Evolutionary conservation across 2,888 invertebrate genomes (phyloP).

Genomic region (Diabrotica balteata): DNA sequence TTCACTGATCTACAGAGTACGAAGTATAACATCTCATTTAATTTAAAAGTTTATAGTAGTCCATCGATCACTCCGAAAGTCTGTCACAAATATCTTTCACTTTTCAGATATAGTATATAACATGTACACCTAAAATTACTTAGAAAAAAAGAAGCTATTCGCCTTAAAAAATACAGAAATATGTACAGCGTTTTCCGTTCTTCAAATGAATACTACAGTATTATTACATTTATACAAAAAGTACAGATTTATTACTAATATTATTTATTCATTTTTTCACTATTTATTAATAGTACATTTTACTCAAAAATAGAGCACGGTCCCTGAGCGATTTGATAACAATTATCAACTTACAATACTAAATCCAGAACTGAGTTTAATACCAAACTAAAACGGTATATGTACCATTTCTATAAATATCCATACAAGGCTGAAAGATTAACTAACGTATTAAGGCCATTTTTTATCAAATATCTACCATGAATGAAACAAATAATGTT

Average conservation of each 20-base stretch:
- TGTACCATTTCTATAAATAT: no score
- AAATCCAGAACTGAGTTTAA: constrained; percentile 35
- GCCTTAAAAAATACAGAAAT: constrained; percentile 47
- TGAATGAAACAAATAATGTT: no score
- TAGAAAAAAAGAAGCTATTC: constrained; percentile 47
- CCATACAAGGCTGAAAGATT: no score
- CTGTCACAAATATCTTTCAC: constrained; percentile 12
- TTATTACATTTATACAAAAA: constrained; percentile 46
- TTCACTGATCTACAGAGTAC: constrained; percentile 4
- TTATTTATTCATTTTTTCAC: constrained; percentile 19
- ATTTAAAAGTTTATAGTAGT: neutral
- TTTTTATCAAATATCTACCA: no score
- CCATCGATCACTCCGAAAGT: constrained; percentile 10
- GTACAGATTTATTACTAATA: constrained; percentile 31
- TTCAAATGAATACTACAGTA: constrained; percentile 36
- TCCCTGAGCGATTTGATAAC: constrained; percentile 53
- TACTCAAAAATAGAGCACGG: constrained; percentile 41
- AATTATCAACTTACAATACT: constrained; percentile 45
- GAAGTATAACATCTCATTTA: constrained; percentile 6
- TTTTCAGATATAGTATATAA: constrained; percentile 16
- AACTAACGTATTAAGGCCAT: no score
- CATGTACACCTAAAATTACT: constrained; percentile 35
- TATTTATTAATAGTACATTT: constrained; percentile 38
- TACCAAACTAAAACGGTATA: no score
- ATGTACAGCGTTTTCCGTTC: constrained; percentile 35